Evolutionary conservation across 2,888 invertebrate genomes (phyloP).

Genomic region (Folsomia candida): DNA sequence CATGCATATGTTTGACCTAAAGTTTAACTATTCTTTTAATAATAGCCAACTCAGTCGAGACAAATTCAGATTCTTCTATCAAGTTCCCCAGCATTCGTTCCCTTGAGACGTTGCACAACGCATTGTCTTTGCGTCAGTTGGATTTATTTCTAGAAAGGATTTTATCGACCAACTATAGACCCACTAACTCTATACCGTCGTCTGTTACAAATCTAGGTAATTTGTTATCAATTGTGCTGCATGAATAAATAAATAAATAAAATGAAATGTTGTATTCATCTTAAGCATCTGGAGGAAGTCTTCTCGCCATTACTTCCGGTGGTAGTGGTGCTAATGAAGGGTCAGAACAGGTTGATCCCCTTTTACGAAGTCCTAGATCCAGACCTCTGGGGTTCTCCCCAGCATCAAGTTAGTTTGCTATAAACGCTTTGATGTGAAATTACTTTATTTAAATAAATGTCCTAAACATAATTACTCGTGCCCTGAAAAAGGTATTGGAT

Average conservation of each 20-base stretch:
- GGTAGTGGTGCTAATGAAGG: neutral
- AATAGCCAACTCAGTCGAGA: slow-evolving; percentile 1
- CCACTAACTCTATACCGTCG: slow-evolving; percentile 32
- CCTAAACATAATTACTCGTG: neutral
- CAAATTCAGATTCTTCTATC: slow-evolving; percentile 56
- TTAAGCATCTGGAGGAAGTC: neutral
- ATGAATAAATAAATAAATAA: too few relatives aligned
- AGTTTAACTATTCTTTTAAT: neutral
- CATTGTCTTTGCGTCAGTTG: slow-evolving; percentile 84
- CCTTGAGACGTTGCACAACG: slow-evolving; percentile 95
- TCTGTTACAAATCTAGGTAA: slow-evolving; percentile 1
- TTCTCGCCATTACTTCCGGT: neutral
- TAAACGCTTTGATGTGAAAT: neutral
- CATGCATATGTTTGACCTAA: neutral
- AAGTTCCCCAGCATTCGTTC: slow-evolving; percentile 94
- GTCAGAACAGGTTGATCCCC: neutral
- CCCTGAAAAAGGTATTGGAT: slow-evolving; percentile 59
- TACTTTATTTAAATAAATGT: neutral
- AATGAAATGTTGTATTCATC: neutral
- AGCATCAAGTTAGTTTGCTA: neutral
- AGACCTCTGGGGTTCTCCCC: neutral
- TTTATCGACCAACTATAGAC: slow-evolving; percentile 42
- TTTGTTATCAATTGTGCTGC: too few relatives aligned
- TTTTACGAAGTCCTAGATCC: neutral
- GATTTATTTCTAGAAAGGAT: slow-evolving; percentile 59